These are phyloP conservation scores for Melinaea marsaeus DNA, from an alignment of 2,888 invertebrate genomes.

Conservation along the genomic window DNA sequence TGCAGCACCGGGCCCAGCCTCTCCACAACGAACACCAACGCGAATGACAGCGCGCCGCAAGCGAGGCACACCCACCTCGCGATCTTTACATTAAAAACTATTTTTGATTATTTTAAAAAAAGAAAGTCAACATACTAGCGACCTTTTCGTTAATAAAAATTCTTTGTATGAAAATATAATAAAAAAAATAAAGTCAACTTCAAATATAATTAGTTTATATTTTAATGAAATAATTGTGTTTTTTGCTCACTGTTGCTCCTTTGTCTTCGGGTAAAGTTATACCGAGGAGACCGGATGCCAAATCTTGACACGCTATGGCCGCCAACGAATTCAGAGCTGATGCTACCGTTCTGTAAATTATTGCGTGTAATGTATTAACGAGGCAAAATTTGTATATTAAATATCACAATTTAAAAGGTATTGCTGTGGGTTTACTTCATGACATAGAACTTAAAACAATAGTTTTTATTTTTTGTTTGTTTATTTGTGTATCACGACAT, in stretches of 20 bases:
- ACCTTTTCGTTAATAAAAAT: not conserved
- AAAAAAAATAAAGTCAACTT: not conserved
- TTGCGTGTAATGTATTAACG: too few relatives aligned
- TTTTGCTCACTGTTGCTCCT: slow-evolving; percentile 82
- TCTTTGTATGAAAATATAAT: too few relatives aligned
- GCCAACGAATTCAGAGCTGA: slow-evolving; percentile 96
- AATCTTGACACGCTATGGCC: slow-evolving; percentile 93
- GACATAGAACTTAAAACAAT: too few relatives aligned
- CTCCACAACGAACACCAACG: slow-evolving; percentile 90
- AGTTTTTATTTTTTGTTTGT: too few relatives aligned
- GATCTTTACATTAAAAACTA: slow-evolving; percentile 51
- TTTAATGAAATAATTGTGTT: not conserved
- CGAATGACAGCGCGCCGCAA: slow-evolving; percentile 87
- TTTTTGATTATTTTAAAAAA: not conserved
- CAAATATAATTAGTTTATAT: not conserved
- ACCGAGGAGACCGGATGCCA: slow-evolving; percentile 84
- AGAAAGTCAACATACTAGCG: not conserved
- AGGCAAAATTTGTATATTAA: too few relatives aligned
- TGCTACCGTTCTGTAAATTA: slow-evolving; percentile 89
- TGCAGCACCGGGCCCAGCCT: slow-evolving; percentile 92
- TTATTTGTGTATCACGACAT: too few relatives aligned
- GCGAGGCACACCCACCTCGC: slow-evolving; percentile 80
- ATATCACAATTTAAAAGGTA: too few relatives aligned
- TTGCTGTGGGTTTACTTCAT: too few relatives aligned
- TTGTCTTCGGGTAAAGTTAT: slow-evolving; percentile 84